Conservation (phyloP, 2,888 invertebrate species). For the Aradus depressus region DNA sequence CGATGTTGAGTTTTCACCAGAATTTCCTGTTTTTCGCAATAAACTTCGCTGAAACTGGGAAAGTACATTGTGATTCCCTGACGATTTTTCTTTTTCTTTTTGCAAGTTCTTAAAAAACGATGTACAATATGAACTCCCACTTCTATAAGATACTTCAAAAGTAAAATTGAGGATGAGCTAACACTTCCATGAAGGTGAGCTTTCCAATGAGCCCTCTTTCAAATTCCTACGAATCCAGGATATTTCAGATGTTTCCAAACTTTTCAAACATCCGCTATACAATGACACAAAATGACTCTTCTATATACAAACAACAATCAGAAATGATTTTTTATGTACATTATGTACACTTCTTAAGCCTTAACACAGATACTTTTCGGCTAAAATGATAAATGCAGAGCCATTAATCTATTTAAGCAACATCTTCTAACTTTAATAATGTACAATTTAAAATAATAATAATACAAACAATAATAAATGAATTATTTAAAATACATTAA, state of each 20-base stretch:
- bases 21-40: no score
- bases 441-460: slow-evolving; percentile 4
- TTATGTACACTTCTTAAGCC: slow-evolving; percentile 22
- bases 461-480: no score
- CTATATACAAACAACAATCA: slow-evolving; percentile 3
- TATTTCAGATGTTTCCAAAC: neutral
- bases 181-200: no score
- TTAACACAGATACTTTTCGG: slow-evolving; percentile 15
- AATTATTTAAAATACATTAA: slow-evolving; percentile 12
- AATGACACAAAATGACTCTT: slow-evolving; percentile 1
- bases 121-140: no score
- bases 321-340: slow-evolving; percentile 10
- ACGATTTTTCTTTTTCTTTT: no score
- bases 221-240: neutral
- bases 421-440: neutral
- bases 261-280: neutral
- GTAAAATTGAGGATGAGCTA: no score
- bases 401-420: slow-evolving; percentile 10
- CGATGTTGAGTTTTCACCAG: no score
- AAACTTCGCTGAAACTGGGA: no score
- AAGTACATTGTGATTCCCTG: no score
- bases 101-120: no score
- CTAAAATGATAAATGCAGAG: slow-evolving; percentile 12
- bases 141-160: no score
- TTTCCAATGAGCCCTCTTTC: no score